These are phyloP conservation scores for Chymomyza caudatula DNA, from an alignment of 2,888 invertebrate genomes.

Conservation along the genomic window DNA sequence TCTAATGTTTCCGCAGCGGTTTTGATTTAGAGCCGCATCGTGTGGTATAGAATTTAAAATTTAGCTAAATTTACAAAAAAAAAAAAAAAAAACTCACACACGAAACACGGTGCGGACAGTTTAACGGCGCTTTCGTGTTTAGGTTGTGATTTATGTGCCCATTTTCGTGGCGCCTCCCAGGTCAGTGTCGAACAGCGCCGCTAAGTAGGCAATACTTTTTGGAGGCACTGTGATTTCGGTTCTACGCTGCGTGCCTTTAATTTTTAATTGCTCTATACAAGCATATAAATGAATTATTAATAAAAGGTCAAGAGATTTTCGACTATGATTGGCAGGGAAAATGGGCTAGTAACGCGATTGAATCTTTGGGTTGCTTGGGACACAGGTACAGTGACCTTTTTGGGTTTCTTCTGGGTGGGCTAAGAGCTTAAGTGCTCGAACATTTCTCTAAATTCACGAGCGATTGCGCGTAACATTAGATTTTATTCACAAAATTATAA, in stretches of 20 bases:
- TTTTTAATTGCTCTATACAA: conserved; percentile 55
- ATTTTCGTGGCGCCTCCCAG: conserved; percentile 27
- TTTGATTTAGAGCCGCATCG: conserved; percentile 60
- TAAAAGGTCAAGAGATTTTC: conserved; percentile 37
- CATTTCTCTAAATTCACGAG: conserved; percentile 23
- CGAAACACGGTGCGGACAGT: conserved; percentile 48
- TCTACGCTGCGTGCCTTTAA: conserved; percentile 31
- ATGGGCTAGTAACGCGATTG: background rate
- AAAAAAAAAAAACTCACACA: background rate
- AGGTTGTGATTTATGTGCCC: conserved; percentile 49
- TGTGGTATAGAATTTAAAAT: conserved; percentile 64
- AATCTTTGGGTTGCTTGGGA: conserved; percentile 7
- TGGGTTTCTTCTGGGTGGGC: background rate
- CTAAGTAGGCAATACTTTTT: conserved; percentile 26
- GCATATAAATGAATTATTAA: conserved; percentile 58
- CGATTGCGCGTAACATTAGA: conserved; percentile 31
- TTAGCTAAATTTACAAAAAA: conserved; percentile 18
- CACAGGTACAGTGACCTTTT: background rate
- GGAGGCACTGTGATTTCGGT: background rate
- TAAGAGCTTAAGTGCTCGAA: background rate
- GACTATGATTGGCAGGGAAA: background rate
- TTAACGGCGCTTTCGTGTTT: conserved; percentile 53
- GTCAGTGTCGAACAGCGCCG: conserved; percentile 7
- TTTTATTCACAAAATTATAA: conserved; percentile 46
- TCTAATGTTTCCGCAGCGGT: conserved; percentile 57